Conservation (phyloP, 2,113 vertebrate genomes). For the Salvelinus fontinalis region DNA sequence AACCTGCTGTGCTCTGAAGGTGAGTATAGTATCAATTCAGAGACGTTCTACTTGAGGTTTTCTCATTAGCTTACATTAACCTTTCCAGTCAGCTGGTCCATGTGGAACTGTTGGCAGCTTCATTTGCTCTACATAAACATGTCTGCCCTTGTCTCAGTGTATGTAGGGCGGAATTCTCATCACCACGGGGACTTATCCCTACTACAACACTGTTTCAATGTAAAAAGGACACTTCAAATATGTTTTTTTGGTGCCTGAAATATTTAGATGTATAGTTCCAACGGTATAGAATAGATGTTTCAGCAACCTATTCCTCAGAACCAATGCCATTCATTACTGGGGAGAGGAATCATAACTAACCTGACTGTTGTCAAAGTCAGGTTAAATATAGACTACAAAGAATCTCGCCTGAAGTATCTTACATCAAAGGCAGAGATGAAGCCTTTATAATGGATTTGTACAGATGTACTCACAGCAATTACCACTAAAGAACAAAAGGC, state of each 20-base stretch:
- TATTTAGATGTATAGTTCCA: not conserved
- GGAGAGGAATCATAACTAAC: not conserved
- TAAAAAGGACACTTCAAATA: not conserved
- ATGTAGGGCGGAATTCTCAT: not conserved
- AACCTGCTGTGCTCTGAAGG: constrained; percentile 16
- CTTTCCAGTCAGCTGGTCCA: constrained; percentile 37
- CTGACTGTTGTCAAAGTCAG: not conserved
- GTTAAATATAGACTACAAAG: not conserved
- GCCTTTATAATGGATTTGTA: no score
- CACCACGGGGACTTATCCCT: not conserved
- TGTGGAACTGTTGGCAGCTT: constrained; percentile 16
- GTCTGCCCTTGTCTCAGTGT: constrained; percentile 34
- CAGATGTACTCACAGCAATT: no score
- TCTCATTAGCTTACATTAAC: constrained; percentile 58
- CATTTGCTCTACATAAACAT: constrained; percentile 29
- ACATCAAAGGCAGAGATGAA: not conserved
- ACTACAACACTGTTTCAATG: not conserved
- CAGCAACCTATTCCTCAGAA: not conserved
- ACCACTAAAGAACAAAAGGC: not conserved
- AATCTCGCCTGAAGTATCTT: not conserved
- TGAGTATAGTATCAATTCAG: constrained; percentile 40
- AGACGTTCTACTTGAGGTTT: constrained; percentile 60
- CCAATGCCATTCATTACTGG: not conserved
- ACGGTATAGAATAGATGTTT: not conserved
- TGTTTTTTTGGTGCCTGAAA: not conserved